These are phyloP conservation scores for Machaerirhynchus nigripectus DNA, from an alignment of 2,113 vertebrate genomes.

Conservation along the genomic window DNA sequence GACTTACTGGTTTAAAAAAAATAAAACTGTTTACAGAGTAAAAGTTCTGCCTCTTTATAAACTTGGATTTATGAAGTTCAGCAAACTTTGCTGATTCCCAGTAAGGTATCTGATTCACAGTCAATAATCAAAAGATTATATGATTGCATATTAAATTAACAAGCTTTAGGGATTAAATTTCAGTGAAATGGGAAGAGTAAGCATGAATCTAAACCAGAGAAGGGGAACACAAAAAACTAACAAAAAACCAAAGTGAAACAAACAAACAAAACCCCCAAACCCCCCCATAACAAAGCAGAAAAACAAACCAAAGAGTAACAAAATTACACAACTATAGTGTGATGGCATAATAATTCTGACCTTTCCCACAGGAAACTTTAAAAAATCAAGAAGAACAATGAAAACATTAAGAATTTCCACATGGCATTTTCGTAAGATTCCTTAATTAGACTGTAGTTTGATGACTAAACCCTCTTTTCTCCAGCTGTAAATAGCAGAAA, in stretches of 20 bases:
- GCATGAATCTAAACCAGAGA: neutral
- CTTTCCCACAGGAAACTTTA: neutral
- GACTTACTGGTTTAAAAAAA: slow-evolving; percentile 29
- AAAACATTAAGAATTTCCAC: neutral
- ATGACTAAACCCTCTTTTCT: neutral
- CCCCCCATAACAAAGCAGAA: neutral
- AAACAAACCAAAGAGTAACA: neutral
- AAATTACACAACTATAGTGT: neutral
- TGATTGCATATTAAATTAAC: neutral
- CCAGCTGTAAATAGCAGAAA: neutral
- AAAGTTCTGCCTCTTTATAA: slow-evolving; percentile 43
- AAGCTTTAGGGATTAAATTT: neutral
- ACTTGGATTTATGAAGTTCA: neutral
- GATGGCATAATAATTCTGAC: neutral
- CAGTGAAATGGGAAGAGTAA: neutral
- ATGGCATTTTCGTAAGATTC: neutral
- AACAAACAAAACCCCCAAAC: neutral
- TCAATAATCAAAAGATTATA: slow-evolving; percentile 19
- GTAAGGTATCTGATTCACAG: neutral
- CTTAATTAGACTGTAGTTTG: neutral
- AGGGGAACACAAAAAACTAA: neutral
- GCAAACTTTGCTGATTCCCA: slow-evolving; percentile 18
- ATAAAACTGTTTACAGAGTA: neutral
- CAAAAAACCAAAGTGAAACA: neutral
- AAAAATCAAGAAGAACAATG: neutral